Base-by-base conservation (phyloP, 2,113 vertebrate genomes). In the Brachypodius melanocephalos region DNA sequence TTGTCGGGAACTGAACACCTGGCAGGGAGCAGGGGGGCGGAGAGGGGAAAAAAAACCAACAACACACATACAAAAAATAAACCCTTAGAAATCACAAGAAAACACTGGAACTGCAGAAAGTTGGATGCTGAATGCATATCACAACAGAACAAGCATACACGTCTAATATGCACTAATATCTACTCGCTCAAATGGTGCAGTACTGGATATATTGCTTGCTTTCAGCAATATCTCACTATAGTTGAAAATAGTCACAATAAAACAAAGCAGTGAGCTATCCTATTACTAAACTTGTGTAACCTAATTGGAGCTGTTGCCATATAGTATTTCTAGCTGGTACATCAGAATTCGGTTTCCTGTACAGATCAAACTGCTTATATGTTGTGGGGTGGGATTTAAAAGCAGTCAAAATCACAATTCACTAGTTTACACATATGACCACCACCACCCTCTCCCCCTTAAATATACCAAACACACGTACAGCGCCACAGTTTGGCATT, bases 1-100 rank as follows among this genome's bases (percentile, higher is more conserved):
- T 87, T 98, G 98, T 22, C 98, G 97, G 93, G 97, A 98, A 93
- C 98, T 98, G 98, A 98, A 99, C 95, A 98, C 97, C 98, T 98
- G 97, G 45, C 1, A 40, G 63, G 88, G 93, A 89, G 95, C 0
- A 22, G 28, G n/a, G 61, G 10, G 42, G 8, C 42, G 14, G 68
- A 75, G 95, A 87, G 46, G 32, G 7, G 7, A 2, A 69, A n/a
- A 20, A 42, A 17, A 26, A n/a, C n/a, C n/a, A 59, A 88, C 93
- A 91, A 94, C 92, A 71, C 14, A 83, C 18, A 81, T 38, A 83
- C 52, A 15, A 12, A 11, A 34, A 34, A 94, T 26, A 12, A 62
- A 69, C 3, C 6, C 71, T 12, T 55, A 42, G 69, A 65, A 87
- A 68, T 48, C 40, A 48, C 46, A 42, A 40, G 40, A 29, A 19